Evolutionary conservation across 2,113 vertebrate genomes (phyloP), one percentile per base, ranked within the genome.

Genomic region (Narcine bancroftii): DNA sequence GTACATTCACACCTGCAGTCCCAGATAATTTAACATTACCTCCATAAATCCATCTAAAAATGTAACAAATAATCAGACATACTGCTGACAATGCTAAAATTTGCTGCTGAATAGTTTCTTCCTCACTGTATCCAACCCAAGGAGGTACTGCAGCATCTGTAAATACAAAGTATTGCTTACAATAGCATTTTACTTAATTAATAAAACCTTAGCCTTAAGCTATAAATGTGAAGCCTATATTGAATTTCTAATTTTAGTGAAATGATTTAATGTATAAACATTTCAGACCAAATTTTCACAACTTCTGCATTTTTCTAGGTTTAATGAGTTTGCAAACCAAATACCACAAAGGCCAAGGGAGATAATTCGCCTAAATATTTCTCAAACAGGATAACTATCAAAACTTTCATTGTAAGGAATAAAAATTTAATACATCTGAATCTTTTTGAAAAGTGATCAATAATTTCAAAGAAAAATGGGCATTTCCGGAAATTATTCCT

Each of bases 31-130:
- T 17, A 45, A 60, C 33, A 87, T 63, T 36, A 36, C 47, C 24
- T 47, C 45, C 63, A 29, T 39, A 91, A 91, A 39, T 45, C 60
- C 53, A 87, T 17, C 26, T 29, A 71, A 91, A 69, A 65, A 89
- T 29, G 71, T 87, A 60, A 76, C 19, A 92, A 0, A 0, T 92
- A 93, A 93, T n/a, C 81, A 60, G 92, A 95, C 98, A 97, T 94
- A 99, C 99, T 85, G 98, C 99, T 63, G 99, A 99, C 93, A 99
- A 95, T 93, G 99, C 98, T 56, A 99, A 93, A 92, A 99, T 99
- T 95, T 99, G 99, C 92, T 99, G 99, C 89, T 99, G 98, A 95
- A 99, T 99, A 15, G 97, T 98, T 94, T 99, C 99, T 93, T 99
- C 99, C 92, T 99, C 98, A 91, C 97, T 98, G 95, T 98, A 99